Conservation (phyloP, 2,113 vertebrate species). For the Lepisosteus osseus region DNA sequence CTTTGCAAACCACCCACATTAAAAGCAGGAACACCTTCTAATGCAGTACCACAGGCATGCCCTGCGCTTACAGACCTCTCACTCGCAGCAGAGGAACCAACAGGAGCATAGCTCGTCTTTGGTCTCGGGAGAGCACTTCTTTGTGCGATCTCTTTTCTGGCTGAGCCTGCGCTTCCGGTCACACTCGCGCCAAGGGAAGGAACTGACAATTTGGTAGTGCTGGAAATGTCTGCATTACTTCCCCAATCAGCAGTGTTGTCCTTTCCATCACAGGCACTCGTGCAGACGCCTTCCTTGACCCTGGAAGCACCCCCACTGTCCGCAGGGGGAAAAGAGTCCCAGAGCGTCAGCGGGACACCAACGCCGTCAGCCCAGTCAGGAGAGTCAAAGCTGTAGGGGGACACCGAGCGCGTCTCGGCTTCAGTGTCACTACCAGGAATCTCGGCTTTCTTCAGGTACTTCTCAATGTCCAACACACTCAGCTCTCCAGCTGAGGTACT, state of each 20-base stretch:
- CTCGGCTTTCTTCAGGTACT: slow-evolving; percentile 78
- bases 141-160: slow-evolving; percentile 21
- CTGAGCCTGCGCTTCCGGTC: not conserved
- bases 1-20: slow-evolving; percentile 15
- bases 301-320: slow-evolving; percentile 18
- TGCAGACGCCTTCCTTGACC: not conserved
- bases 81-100: slow-evolving; percentile 21
- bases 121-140: slow-evolving; percentile 47
- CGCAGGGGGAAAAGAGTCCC: not conserved
- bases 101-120: slow-evolving; percentile 23
- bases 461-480: slow-evolving; percentile 79
- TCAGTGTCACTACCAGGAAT: slow-evolving; percentile 48
- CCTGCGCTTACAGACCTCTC: slow-evolving; percentile 35
- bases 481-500: slow-evolving; percentile 45
- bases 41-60: slow-evolving; percentile 16
- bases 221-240: not conserved
- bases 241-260: not conserved
- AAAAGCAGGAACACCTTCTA: slow-evolving; percentile 14
- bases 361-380: slow-evolving; percentile 41
- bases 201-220: not conserved
- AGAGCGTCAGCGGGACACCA: slow-evolving; percentile 28
- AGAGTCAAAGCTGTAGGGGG: slow-evolving; percentile 55
- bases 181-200: not conserved
- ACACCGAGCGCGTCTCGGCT: slow-evolving; percentile 46
- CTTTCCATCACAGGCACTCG: not conserved